These are phyloP conservation scores for Adoxophyes honmai DNA, from an alignment of 1,140 invertebrate genomes.

Conservation along the genomic window DNA sequence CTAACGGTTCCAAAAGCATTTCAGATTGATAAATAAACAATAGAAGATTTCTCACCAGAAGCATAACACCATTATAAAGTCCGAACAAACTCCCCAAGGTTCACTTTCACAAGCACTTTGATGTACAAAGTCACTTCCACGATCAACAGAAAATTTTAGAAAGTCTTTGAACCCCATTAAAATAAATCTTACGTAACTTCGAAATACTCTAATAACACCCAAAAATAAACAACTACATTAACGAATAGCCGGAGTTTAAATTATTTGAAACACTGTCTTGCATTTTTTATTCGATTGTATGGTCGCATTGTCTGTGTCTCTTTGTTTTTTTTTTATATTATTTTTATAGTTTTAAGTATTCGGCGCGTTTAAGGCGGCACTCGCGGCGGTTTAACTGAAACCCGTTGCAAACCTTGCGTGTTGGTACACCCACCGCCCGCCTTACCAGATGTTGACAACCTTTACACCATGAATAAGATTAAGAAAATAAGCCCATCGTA, in stretches of 20 bases:
- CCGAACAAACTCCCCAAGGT: neutral
- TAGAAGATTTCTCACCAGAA: neutral
- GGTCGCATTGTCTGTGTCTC: too few species aligned
- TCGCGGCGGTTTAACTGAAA: conserved; percentile 61
- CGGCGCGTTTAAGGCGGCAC: conserved; percentile 40
- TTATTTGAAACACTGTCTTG: too few species aligned
- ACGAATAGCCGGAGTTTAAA: too few species aligned
- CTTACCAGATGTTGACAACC: conserved; percentile 44
- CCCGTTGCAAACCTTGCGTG: conserved; percentile 59
- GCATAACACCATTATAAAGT: neutral
- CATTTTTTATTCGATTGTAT: too few species aligned
- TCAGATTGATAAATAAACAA: neutral
- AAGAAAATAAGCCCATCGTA: too few species aligned
- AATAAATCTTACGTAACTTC: too few species aligned
- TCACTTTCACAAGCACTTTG: neutral
- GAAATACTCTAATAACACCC: too few species aligned
- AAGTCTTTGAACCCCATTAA: too few species aligned
- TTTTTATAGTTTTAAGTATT: conserved; percentile 16
- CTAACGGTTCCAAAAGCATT: too few species aligned
- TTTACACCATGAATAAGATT: conserved; percentile 18
- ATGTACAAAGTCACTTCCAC: neutral
- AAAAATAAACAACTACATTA: too few species aligned
- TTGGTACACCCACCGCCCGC: conserved; percentile 46
- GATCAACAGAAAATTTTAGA: neutral
- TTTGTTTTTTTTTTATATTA: neutral